Evolutionary conservation across 2,888 invertebrate species (phyloP), one percentile per base, ranked within the genome.

Genomic region (Epiblema foenella): DNA sequence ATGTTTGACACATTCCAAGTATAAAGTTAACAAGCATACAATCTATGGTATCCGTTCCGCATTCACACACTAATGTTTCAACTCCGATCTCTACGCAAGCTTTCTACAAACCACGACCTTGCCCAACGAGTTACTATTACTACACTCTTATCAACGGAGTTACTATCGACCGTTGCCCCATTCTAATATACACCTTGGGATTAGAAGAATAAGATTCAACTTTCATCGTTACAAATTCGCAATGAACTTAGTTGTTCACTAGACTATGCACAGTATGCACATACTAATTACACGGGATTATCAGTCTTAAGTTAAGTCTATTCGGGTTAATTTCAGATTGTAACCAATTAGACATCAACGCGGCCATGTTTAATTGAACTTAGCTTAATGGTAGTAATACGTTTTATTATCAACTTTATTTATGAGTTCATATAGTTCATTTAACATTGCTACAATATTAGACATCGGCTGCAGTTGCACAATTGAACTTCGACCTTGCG

Each of bases 91-190:
- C 33, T 39, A 20, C n/a, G 17, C 56, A 58, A 79, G 77, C 85
- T 85, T 85, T 85, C 85, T 81, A 81, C 75, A 51, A 75, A 72
- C 73, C 76, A 74, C 79, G 82, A 83, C 85, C 84, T 85, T 83
- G 83, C 75, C 33, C 70, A 59, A 64, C 75, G 17, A 75, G 73
- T 74, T 69, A 56, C 60, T 56, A 18, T 74, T 69, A 56, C 60
- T 56, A 18, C n/a, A 65, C 58, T 46, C 46, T 65, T 59, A 58
- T 65, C 58, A 52, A 58, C 37, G 20, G 8, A 37, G 59, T 3
- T 42, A 24, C 57, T 33, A 33, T 33, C 18, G 10, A 1, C 5
- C 18, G 37, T n/a, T 17, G n/a, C 12, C 20, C 20, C 29, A 7
- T 11, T 39, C 9, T 56, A 42, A 54, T 24, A 24, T 17, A 17